A percentile compares a stretch with the other conserved stretches of the same genome.
Evolutionary conservation across 2,888 invertebrate genomes (phyloP).

Genomic region (Melanchra persicariae): DNA sequence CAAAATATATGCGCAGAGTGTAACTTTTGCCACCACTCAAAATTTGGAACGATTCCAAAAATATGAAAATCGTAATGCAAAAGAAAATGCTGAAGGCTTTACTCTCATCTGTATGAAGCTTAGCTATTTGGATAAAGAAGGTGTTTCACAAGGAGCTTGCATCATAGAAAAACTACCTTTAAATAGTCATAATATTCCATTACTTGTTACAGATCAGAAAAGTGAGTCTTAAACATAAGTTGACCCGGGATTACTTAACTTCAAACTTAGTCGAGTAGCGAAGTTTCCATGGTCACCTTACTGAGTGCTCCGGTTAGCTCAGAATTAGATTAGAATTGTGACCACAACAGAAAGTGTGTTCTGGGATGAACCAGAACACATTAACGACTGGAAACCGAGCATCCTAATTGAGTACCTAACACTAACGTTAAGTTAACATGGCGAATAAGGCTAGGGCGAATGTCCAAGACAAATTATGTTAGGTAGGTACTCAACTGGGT

Average conservation of each 20-base stretch:
- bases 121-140: constrained; percentile 25
- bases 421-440: neutral
- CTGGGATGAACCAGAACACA: neutral
- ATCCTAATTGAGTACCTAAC: neutral
- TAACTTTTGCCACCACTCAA: constrained; percentile 49
- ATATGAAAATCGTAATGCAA: constrained; percentile 33
- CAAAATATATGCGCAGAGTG: constrained; percentile 37
- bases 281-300: neutral
- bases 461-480: neutral
- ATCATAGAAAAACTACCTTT: constrained; percentile 6
- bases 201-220: constrained; percentile 7
- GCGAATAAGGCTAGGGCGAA: neutral
- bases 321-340: constrained; percentile 15
- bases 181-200: constrained; percentile 24
- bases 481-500: neutral
- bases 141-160: constrained; percentile 17
- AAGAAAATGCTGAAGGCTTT: constrained; percentile 50
- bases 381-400: neutral
- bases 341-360: constrained; percentile 11
- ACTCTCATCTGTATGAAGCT: constrained; percentile 21
- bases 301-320: constrained; percentile 10
- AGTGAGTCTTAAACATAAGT: constrained; percentile 4
- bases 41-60: constrained; percentile 60
- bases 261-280: neutral
- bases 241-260: neutral